Conservation (phyloP, 1,140 invertebrate genomes). For the Trichomalopsis sarcophagae region DNA sequence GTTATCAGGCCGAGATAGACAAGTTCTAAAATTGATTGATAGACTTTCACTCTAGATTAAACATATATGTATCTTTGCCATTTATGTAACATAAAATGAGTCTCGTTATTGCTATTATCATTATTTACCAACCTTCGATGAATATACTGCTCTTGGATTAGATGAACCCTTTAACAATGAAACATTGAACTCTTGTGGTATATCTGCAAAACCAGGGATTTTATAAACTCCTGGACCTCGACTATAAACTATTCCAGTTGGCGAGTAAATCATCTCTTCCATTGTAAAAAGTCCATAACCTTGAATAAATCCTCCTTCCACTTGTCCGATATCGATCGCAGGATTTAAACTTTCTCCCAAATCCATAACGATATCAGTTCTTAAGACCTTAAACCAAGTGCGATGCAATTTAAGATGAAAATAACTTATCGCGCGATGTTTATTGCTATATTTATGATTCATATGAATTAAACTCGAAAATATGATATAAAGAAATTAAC, state of each 20-base stretch:
- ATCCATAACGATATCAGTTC: slow-evolving; percentile 97
- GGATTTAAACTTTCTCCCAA: slow-evolving; percentile 94
- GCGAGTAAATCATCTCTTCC: slow-evolving; percentile 90
- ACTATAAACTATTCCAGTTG: slow-evolving; percentile 87
- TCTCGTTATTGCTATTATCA: background rate
- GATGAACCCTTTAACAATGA: slow-evolving; percentile 89
- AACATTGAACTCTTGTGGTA: slow-evolving; percentile 93
- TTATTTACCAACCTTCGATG: slow-evolving; percentile 86
- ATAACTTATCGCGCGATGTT: background rate
- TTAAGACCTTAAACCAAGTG: slow-evolving; percentile 78
- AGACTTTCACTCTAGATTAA: too few species aligned
- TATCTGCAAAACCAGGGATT: slow-evolving; percentile 91
- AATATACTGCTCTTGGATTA: slow-evolving; percentile 93
- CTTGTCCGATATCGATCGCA: slow-evolving; percentile 95
- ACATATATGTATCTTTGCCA: too few species aligned
- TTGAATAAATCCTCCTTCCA: slow-evolving; percentile 95
- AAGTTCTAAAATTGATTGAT: too few species aligned
- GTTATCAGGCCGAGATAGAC: too few species aligned
- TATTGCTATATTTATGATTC: background rate
- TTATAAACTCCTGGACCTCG: slow-evolving; percentile 95
- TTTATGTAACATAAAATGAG: too few species aligned
- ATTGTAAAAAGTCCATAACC: slow-evolving; percentile 93
- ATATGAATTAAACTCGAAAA: background rate
- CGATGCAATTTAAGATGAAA: background rate
- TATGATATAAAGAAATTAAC: background rate